Evolutionary conservation across 2,797 vertebrate species (phyloP), one percentile per base, ranked within the genome.

Genomic region (Cynodonichthys magdalenae): DNA sequence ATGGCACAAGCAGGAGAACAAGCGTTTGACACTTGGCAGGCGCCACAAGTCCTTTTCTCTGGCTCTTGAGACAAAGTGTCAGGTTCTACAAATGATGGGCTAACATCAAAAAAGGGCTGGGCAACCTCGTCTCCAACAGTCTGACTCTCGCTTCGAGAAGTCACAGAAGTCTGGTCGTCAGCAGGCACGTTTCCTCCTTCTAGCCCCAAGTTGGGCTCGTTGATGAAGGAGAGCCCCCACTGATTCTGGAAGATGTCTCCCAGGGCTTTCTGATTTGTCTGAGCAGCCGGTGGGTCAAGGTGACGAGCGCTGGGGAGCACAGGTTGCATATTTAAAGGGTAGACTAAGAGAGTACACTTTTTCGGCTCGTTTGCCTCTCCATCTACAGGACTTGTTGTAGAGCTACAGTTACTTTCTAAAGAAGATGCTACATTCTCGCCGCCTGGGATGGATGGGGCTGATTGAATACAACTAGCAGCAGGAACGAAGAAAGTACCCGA

Each of bases 191-290:
- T 83, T 66, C 79, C 86, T 29, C 84, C 89, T 5, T 93, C 93
- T 6, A 89, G 78, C 52, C 95, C 95, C 63, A 95, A 90, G 49
- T 94, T 98, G 82, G 97, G 96, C 80, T 99, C 98, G 1, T 98
- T 99, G 86, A 99, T 99, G 91, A 99, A 99, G 63, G 97, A 99
- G 88, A 99, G 96, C 73, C 98, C 98, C 98, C 98, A 99, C 84
- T 98, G 96, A 92, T 99, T 99, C 92, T 98, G 96, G 93, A 99
- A 99, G 90, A 99, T 99, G 84, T 98, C 97, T 70, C 96, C 96
- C 92, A 99, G 91, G 88, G 94, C 95, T 91, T 99, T 98, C 93
- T 97, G 96, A 95, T 95, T 96, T 70, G 96, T 90, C 89, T 94
- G 95, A 74, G 94, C 94, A 70, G 89, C 80, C 61, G 88, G 90